Percentiles rank a stretch among this genome's conserved stretches.
These are phyloP conservation scores for Dinomys branickii DNA, from an alignment of 2,113 vertebrate genomes.

Conservation along the genomic window DNA sequence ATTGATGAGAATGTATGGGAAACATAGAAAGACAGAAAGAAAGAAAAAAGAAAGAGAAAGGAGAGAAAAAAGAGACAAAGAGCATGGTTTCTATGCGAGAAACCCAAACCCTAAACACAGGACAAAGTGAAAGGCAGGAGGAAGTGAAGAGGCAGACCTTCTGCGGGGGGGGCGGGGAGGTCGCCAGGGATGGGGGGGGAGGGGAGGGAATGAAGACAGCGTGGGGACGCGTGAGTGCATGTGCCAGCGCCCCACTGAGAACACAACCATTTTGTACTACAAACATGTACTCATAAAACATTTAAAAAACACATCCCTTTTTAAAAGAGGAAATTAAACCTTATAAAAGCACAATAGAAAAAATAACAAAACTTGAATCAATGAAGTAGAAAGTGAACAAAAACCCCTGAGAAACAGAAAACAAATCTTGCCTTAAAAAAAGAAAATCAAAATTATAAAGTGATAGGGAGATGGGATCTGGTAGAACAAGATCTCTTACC, in stretches of 20 bases:
- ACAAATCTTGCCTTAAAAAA: background rate
- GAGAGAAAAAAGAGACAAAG: background rate
- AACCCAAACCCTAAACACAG: background rate
- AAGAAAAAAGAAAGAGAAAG: background rate
- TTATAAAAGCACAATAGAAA: background rate
- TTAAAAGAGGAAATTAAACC: background rate
- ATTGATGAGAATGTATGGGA: background rate
- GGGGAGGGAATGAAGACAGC: too few species aligned
- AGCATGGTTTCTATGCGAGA: background rate
- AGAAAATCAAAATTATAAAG: background rate
- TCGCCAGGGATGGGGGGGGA: too few species aligned
- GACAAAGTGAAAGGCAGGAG: background rate
- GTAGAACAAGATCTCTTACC: background rate
- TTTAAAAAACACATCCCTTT: background rate
- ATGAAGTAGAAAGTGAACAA: background rate
- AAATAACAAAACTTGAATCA: slow-evolving; percentile 34
- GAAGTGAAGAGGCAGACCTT: background rate
- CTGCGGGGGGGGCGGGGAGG: background rate
- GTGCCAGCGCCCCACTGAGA: background rate
- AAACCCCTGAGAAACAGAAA: background rate
- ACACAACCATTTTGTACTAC: background rate
- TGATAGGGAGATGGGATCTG: background rate
- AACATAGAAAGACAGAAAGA: background rate
- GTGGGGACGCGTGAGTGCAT: too few species aligned
- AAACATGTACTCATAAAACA: background rate